Conservation (phyloP, 2,113 vertebrate species). For the Triplophysa rosa region DNA sequence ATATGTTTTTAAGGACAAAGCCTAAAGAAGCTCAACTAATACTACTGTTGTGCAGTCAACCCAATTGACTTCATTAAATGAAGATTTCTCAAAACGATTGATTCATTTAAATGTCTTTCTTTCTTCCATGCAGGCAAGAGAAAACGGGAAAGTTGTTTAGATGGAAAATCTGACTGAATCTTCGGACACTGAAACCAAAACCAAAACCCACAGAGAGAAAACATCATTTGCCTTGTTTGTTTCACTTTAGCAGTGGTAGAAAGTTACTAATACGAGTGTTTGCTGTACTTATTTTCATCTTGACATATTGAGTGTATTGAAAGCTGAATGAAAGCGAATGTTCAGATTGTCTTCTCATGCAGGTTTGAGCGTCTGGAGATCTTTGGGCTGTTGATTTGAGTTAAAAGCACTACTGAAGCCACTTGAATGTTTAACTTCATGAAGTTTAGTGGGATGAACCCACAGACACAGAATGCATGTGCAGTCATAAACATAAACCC, state of each 20-base stretch:
- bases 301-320: neutral
- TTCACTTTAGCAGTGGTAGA: neutral
- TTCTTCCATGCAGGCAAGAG: slow-evolving; percentile 67
- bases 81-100: too few relatives aligned
- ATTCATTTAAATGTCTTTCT: neutral
- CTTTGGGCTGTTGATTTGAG: neutral
- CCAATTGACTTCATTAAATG: too few relatives aligned
- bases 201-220: slow-evolving; percentile 54
- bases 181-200: slow-evolving; percentile 62
- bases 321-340: neutral
- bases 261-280: slow-evolving; percentile 10
- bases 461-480: neutral
- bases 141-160: slow-evolving; percentile 76
- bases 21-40: too few relatives aligned
- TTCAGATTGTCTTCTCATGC: too few relatives aligned
- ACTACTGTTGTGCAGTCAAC: too few relatives aligned
- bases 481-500: too few relatives aligned
- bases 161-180: slow-evolving; percentile 23
- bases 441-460: slow-evolving; percentile 10
- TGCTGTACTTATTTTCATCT: neutral
- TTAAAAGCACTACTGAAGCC: slow-evolving; percentile 40
- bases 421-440: slow-evolving; percentile 44
- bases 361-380: neutral
- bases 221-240: slow-evolving; percentile 39
- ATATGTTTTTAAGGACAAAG: too few relatives aligned